Base-by-base conservation (phyloP, 2,888 invertebrate species). In the Pyrrhia umbra region DNA sequence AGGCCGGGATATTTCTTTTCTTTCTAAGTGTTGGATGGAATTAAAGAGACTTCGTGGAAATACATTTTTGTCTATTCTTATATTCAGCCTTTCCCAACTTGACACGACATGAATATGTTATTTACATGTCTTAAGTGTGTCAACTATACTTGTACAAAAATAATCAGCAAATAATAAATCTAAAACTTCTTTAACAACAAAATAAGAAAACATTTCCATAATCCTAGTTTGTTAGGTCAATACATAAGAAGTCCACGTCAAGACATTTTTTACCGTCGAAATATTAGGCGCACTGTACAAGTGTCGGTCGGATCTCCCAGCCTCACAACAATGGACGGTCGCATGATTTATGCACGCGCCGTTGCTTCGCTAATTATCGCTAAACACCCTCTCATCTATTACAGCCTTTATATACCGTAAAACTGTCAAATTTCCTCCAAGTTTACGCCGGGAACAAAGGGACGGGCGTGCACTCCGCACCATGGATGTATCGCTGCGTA, bases 351-450 rank as follows among this genome's bases (percentile, higher is more conserved):
- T 86, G 84, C 79, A 75, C 77, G 80, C 75, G 68, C 75, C 81
- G 80, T 73, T 76, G 67, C 77, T 78, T 60, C 82, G 80, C 86
- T 87, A 87, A 87, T 87, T 86, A 86, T 82, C 80, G 80, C 85
- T 87, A 86, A 86, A 83, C 83, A 86, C 82, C 85, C 82, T 78
- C 84, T 83, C 87, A 87, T 87, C 85, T 80, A 86, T 87, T 87
- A 87, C 80, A 68, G 72, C 76, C 78, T 78, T 80, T 85, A 80
- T 80, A 79, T 77, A 80, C 82, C 81, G 81, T 79, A 77, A 83
- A 87, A 87, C 87, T 87, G 86, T 86, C 87, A 79, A 79, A 79
- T 79, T 81, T 72, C 60, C 66, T 75, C 68, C 76, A 79, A 79
- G 81, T 79, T 81, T 81, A 78, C 61, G 79, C 55, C 18, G 58